Percentiles rank a stretch among this genome's conserved stretches.
phyloP scores from a whole-genome alignment of 2,888 invertebrate genomes.

The Sympetrum striolatum region DNA sequence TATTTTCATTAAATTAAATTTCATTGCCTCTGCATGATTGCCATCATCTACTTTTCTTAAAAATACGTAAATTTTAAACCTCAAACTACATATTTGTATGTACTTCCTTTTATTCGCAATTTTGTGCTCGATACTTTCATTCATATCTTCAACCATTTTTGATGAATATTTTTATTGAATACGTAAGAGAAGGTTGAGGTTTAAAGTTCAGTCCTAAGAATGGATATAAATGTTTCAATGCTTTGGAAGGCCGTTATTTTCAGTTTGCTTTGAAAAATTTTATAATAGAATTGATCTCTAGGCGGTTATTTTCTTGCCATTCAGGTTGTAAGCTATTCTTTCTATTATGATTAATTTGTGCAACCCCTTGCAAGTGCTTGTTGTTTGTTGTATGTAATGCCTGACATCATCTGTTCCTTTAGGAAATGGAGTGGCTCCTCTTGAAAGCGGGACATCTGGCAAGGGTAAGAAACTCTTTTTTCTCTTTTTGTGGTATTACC shows the following conservation, averaged over 20 bases:
- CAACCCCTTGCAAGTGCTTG: slow-evolving; percentile 2
- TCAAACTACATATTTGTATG: background rate
- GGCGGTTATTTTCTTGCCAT: background rate
- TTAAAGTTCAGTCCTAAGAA: background rate
- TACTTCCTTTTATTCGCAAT: too few species aligned
- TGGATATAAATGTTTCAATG: background rate
- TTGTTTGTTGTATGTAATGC: slow-evolving; percentile 35
- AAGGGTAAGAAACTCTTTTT: slow-evolving; percentile 18
- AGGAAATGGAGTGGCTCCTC: slow-evolving; percentile 21
- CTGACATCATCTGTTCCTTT: slow-evolving; percentile 26
- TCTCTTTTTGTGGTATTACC: background rate
- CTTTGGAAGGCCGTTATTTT: background rate
- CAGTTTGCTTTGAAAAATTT: background rate
- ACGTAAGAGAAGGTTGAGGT: background rate
- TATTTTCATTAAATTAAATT: background rate
- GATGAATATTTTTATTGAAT: too few species aligned
- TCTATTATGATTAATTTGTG: background rate
- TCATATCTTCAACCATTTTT: too few species aligned
- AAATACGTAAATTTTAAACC: background rate
- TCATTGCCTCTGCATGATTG: background rate
- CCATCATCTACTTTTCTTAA: background rate
- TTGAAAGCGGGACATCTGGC: background rate
- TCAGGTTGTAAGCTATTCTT: background rate
- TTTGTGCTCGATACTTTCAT: too few species aligned
- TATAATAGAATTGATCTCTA: background rate